Evolutionary conservation across 2,113 vertebrate species (phyloP), one percentile per base, ranked within the genome.

Genomic region (Rallus limicola): DNA sequence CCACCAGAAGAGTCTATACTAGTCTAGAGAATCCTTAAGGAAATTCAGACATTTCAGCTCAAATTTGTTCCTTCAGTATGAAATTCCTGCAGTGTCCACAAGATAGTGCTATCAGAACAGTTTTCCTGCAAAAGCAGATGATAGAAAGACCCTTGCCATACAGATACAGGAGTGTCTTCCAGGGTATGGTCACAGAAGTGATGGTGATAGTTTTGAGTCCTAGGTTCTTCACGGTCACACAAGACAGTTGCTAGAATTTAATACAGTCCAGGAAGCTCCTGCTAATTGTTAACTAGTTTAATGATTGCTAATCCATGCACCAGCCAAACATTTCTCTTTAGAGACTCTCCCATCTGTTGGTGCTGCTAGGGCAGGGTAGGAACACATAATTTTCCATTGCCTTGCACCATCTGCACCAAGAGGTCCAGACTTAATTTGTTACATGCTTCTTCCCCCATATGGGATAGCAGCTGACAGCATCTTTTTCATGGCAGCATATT

Each of bases 401-500:
- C 9, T 9, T 55, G 10, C 50, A 52, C 50, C 21, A 23, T 23
- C 48, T 9, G 0, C 40, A 68, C 15, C 16, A 53, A 53, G 55
- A 90, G 25, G 25, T 11, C 9, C 25, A 34, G 38, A n/a, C 16
- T 56, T 12, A 4, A 3, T 19, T 60, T 67, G 5, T 1, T 44
- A 16, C 5, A 1, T 55, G 19, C 25, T 63, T 44, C 59, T 77
- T 85, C 14, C 16, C 16, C 10, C 25, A 3, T 3, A 7, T 0
- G 14, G 29, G 14, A 18, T 4, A 40, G 64, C 31, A 55, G 28
- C n/a, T 93, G 36, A 86, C 31, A 19, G 29, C 24, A 9, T 64
- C 1, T 91, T 31, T 91, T 31, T 77, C 63, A 12, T 83, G 71
- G 65, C 91, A 99, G 99, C 36, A 26, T 98, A 50, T 86, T 99